Evolutionary conservation across 2,888 invertebrate genomes (phyloP), one percentile per base, ranked within the genome.

Genomic region (Sinhomidia bicolor): DNA sequence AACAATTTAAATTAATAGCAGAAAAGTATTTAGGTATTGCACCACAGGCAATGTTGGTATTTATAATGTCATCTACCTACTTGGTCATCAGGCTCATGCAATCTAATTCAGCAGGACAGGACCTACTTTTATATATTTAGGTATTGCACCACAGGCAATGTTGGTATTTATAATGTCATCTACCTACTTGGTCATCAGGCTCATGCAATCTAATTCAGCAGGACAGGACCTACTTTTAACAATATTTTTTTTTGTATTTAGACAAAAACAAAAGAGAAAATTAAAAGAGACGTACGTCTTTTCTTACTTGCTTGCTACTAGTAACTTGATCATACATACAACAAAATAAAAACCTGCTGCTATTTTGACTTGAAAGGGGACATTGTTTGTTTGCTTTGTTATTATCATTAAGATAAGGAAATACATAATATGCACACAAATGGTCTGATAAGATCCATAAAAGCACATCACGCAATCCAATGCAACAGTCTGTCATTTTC

Each of bases 331-430:
- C n/a, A n/a, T n/a, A n/a, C n/a, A n/a, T n/a, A n/a, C n/a, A n/a
- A n/a, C n/a, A n/a, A n/a, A n/a, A n/a, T n/a, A n/a, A n/a, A n/a
- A n/a, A n/a, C n/a, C n/a, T n/a, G n/a, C n/a, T n/a, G n/a, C n/a
- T n/a, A n/a, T 5, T 29, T n/a, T 54, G 54, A 54, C n/a, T 79
- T 57, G 57, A 71, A 76, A 57, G 57, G 78, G 78, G 78, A 79
- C 54, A 54, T 79, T 79, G 78, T 54, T 79, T 79, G 78, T 57
- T 68, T 68, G 68, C 23, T 5, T 36, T 47, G 17, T 80, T 80
- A 80, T 60, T 76, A 76, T 84, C 62, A 85, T 65, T 85, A 85
- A 57, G 78, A 85, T 62, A 85, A 85, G 78, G 78, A 78, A 85
- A 62, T 62, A 62, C 78, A 65, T 60, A 78, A 80, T 80, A 62